Percentiles rank a stretch among this genome's conserved stretches.
These are phyloP conservation scores for Heliconius ethilla DNA, from an alignment of 2,888 invertebrate genomes.

Conservation along the genomic window DNA sequence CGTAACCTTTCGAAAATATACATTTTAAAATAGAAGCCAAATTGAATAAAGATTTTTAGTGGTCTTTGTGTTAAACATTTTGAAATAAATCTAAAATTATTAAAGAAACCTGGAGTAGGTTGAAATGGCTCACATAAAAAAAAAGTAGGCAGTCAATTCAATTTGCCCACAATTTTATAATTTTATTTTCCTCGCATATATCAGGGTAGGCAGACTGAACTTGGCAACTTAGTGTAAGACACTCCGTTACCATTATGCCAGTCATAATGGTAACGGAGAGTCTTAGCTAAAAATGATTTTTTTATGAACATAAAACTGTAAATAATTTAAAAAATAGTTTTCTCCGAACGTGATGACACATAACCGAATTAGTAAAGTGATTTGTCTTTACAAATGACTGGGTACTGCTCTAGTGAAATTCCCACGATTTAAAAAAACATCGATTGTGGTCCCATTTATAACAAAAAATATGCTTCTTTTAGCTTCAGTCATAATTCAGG, in stretches of 20 bases:
- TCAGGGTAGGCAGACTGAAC: too few relatives aligned
- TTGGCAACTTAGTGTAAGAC: too few relatives aligned
- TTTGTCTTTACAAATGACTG: not conserved
- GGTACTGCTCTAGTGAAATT: not conserved
- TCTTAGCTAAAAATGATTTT: too few relatives aligned
- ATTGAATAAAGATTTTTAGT: not conserved
- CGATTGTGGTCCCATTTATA: not conserved
- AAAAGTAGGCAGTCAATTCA: too few relatives aligned
- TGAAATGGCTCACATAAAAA: too few relatives aligned
- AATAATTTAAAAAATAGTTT: not conserved
- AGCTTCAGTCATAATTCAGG: not conserved
- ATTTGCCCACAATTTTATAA: too few relatives aligned
- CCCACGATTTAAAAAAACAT: not conserved
- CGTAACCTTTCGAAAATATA: not conserved
- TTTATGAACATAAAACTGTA: too few relatives aligned
- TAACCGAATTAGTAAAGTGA: not conserved
- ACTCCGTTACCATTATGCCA: too few relatives aligned
- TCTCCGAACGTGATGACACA: not conserved
- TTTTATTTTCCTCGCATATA: too few relatives aligned
- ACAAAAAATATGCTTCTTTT: not conserved
- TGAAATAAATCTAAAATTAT: too few relatives aligned
- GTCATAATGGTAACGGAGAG: too few relatives aligned
- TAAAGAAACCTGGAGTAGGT: too few relatives aligned
- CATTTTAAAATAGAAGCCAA: not conserved
- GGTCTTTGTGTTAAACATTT: not conserved